These are phyloP conservation scores for Amblyjoppa proteus DNA, from an alignment of 2,888 invertebrate species.

Conservation along the genomic window DNA sequence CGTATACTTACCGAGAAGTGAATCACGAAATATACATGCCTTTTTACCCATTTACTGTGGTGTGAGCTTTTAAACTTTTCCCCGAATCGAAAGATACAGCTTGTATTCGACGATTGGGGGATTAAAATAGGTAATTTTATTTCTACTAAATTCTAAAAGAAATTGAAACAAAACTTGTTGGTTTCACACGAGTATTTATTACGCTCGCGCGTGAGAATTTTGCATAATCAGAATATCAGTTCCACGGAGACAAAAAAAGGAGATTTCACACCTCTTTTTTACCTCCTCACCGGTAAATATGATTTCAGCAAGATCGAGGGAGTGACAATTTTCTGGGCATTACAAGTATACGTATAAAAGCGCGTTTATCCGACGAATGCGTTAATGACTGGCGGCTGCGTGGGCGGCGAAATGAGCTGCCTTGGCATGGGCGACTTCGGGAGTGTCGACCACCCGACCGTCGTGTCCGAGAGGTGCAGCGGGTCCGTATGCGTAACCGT, in stretches of 20 bases:
- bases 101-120: neutral
- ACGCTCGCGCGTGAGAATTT: constrained; percentile 37
- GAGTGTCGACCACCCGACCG: constrained; percentile 81
- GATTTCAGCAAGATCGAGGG: constrained; percentile 50
- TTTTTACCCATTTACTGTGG: too few relatives aligned
- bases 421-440: constrained; percentile 82
- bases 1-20: too few relatives aligned
- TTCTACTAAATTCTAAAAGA: neutral
- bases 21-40: too few relatives aligned
- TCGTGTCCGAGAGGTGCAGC: constrained; percentile 79
- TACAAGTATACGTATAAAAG: constrained; percentile 39
- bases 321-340: constrained; percentile 57
- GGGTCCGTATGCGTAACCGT: constrained; percentile 76
- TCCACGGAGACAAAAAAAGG: constrained; percentile 40
- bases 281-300: constrained; percentile 43
- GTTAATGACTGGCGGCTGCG: constrained; percentile 71
- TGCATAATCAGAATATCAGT: constrained; percentile 46
- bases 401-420: constrained; percentile 79
- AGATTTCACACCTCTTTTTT: constrained; percentile 3
- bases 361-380: constrained; percentile 9
- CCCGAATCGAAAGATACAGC: neutral
- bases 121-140: neutral
- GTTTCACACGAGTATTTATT: constrained; percentile 63
- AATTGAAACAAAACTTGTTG: constrained; percentile 5
- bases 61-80: neutral